Conservation (phyloP, 2,797 vertebrate genomes). For the Cuculus canorus region DNA sequence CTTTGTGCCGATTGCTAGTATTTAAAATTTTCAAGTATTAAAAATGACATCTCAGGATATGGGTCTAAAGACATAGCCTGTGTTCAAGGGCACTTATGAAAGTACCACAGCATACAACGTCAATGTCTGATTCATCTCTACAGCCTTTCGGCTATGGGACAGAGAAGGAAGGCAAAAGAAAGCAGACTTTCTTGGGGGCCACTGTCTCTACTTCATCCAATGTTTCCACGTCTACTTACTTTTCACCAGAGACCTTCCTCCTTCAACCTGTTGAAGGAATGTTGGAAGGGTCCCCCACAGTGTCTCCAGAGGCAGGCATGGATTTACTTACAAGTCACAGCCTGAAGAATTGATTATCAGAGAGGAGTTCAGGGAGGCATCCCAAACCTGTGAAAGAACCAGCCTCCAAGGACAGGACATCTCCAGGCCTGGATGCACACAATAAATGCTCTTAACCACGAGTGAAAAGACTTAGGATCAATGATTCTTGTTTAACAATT, state of each 20-base stretch:
- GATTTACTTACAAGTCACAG: background rate
- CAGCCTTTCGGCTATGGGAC: background rate
- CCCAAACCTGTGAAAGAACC: background rate
- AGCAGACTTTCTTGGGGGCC: background rate
- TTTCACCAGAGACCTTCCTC: background rate
- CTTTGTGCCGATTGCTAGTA: background rate
- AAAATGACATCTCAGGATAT: background rate
- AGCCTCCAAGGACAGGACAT: background rate
- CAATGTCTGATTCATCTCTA: background rate
- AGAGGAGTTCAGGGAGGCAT: background rate
- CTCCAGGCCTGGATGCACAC: background rate
- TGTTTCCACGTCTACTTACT: background rate
- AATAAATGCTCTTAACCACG: background rate
- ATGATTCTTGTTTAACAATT: background rate
- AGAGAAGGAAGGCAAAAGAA: conserved; percentile 2
- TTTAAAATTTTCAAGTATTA: background rate
- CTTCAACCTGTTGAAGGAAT: background rate
- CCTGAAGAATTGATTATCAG: background rate
- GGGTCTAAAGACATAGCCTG: background rate
- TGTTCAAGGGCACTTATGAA: background rate
- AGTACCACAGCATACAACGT: background rate
- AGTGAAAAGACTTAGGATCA: background rate
- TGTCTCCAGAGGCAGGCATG: background rate
- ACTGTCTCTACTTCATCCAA: background rate
- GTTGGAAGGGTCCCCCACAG: background rate